Evolutionary conservation across 1,140 invertebrate species (phyloP).

Genomic region (Theocolax elegans): DNA sequence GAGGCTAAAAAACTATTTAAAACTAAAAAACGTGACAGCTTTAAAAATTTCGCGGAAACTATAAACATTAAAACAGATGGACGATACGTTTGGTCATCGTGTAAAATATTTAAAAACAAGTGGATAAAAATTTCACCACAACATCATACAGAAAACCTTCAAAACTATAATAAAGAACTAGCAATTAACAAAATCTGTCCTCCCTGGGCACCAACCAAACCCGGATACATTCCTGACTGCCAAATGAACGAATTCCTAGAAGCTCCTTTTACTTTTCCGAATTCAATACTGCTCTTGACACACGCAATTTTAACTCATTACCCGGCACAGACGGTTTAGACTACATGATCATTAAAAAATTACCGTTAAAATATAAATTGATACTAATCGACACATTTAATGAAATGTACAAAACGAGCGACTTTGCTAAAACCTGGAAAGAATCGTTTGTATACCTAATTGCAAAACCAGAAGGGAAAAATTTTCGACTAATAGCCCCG

Average conservation of each 20-base stretch:
- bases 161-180: not conserved
- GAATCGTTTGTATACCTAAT: not conserved
- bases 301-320: not conserved
- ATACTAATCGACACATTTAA: not conserved
- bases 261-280: not conserved
- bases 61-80: no score
- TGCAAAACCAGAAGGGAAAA: not conserved
- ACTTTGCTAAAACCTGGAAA: not conserved
- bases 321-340: not conserved
- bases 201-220: not conserved
- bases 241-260: not conserved
- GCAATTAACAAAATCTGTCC: no score
- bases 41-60: no score
- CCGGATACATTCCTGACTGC: not conserved
- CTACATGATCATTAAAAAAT: not conserved
- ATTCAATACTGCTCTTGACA: not conserved
- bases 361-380: not conserved
- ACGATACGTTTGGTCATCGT: no score
- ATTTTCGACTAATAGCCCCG: not conserved
- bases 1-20: not conserved
- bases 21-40: conserved; percentile 6
- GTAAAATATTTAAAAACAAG: no score
- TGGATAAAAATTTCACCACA: no score
- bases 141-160: not conserved
- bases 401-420: not conserved